phyloP scores from a whole-genome alignment of 2,888 invertebrate species.

The Volucella zonaria region DNA sequence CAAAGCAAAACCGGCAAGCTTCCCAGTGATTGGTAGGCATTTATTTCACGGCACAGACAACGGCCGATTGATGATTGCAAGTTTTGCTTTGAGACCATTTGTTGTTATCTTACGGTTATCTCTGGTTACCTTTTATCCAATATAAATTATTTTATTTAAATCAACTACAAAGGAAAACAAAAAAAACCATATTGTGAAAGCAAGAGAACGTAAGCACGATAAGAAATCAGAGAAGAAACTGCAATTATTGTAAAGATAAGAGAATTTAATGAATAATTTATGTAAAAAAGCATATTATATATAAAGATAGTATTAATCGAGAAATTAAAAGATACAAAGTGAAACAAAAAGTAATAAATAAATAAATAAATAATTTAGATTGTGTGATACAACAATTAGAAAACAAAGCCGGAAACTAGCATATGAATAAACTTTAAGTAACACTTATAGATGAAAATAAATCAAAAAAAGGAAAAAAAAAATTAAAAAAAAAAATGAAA shows the following conservation, averaged over 20 bases:
- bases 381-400: conserved; percentile 66
- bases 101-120: too few species aligned
- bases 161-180: conserved; percentile 10
- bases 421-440: conserved; percentile 58
- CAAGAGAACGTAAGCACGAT: neutral
- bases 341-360: conserved; percentile 29
- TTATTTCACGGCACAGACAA: too few species aligned
- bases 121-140: too few species aligned
- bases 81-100: too few species aligned
- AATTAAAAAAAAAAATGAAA: conserved; percentile 34
- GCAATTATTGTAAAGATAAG: conserved; percentile 67
- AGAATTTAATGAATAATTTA: conserved; percentile 43
- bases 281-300: conserved; percentile 56
- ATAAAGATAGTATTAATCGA: conserved; percentile 43
- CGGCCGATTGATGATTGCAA: too few species aligned
- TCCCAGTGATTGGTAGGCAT: too few species aligned
- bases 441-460: conserved; percentile 62
- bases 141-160: too few species aligned
- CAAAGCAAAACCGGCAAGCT: too few species aligned
- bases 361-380: conserved; percentile 56
- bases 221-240: conserved; percentile 33
- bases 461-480: conserved; percentile 28
- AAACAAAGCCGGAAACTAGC: conserved; percentile 53
- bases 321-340: conserved; percentile 8
- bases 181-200: conserved; percentile 17